Evolutionary conservation across 2,113 vertebrate genomes (phyloP).

Genomic region (Apteryx mantelli): DNA sequence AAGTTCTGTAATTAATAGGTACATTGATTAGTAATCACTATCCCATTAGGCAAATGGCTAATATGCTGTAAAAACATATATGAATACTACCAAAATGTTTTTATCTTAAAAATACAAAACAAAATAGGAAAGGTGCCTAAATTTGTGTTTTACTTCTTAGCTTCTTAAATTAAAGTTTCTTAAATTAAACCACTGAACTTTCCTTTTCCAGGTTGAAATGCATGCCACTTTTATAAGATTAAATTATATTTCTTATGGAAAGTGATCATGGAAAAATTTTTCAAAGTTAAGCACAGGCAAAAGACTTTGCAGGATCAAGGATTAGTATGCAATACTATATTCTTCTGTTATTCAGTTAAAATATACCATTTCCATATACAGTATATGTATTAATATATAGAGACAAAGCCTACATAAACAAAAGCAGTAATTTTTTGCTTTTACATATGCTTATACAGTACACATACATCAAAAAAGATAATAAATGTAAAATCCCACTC

Average conservation of each 20-base stretch:
- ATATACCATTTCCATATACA: background rate
- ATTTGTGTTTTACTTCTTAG: fast-evolving
- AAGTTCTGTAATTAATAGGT: background rate
- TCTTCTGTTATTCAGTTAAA: background rate
- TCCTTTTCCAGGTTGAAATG: background rate
- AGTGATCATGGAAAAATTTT: background rate
- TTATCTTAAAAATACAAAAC: background rate
- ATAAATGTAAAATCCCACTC: background rate
- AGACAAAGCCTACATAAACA: background rate
- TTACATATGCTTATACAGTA: background rate
- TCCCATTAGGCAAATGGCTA: background rate
- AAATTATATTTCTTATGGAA: background rate
- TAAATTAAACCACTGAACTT: background rate
- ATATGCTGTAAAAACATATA: background rate
- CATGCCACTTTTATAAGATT: background rate
- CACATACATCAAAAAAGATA: background rate
- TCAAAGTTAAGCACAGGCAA: background rate
- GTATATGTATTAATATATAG: background rate
- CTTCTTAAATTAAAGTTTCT: background rate
- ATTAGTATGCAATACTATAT: background rate
- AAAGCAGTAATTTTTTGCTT: background rate
- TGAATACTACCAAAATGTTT: background rate
- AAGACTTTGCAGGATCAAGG: background rate
- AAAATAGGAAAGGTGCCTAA: background rate
- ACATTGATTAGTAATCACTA: background rate